Conservation (phyloP, 2,797 vertebrate genomes). For the Propithecus perrieri region DNA sequence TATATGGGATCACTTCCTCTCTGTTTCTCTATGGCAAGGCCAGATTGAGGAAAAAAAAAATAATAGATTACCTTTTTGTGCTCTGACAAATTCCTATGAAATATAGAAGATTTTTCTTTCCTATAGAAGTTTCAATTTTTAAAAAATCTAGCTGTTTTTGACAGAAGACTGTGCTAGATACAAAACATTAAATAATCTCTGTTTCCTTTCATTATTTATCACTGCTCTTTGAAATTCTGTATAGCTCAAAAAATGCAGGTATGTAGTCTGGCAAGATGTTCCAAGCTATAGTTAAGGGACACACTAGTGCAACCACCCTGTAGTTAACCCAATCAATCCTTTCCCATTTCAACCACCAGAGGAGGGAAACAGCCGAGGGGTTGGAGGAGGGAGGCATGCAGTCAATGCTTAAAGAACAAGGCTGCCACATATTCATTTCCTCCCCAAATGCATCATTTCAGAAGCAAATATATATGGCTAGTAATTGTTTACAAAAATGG, state of each 20-base stretch:
- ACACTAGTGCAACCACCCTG: background rate
- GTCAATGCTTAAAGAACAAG: background rate
- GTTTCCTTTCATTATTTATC: slow-evolving; percentile 32
- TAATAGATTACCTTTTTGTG: background rate
- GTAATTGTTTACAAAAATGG: background rate
- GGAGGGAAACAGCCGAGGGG: background rate
- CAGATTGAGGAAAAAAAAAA: background rate
- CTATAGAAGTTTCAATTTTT: background rate
- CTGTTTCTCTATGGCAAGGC: background rate
- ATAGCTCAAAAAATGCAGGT: background rate
- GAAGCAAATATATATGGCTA: background rate
- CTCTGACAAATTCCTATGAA: slow-evolving; percentile 11
- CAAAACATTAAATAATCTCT: slow-evolving; percentile 5
- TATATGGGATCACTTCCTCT: background rate
- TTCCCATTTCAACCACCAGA: background rate
- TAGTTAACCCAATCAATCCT: background rate
- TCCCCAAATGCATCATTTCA: background rate
- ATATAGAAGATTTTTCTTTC: background rate
- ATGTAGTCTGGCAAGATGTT: background rate
- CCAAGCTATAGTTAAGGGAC: background rate
- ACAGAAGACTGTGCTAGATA: background rate
- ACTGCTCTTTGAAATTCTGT: slow-evolving; percentile 7
- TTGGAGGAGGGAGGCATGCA: fast-evolving
- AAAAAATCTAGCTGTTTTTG: background rate
- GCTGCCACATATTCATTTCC: background rate